Base-by-base conservation (phyloP, 2,797 vertebrate genomes). In the Acipenser oxyrinchus region DNA sequence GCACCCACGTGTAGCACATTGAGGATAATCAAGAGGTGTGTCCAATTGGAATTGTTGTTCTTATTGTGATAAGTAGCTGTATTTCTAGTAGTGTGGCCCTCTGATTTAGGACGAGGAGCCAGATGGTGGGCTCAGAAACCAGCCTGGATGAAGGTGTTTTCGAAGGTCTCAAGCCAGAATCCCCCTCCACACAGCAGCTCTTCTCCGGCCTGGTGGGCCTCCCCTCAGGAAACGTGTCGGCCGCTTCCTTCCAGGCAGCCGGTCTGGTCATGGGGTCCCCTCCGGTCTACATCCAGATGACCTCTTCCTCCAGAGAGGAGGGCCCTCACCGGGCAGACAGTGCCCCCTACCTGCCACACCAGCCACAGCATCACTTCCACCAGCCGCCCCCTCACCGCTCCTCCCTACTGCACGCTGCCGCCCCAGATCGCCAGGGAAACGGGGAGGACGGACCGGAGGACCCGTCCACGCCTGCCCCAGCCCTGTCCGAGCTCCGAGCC, bases 241-340 rank as follows among this genome's bases (percentile, higher is more conserved):
- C 93, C 8, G 76, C 88, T 0, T 90, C 92, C 0, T 94, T 97
- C 82, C 96, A 94, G 52, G 86, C 95, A 0, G 87, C 95, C 0
- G 88, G 95, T 63, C 82, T 99, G 80, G 93, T 97, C 60, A 82
- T 99, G 75, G 93, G 94, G 58, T 91, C 95, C 0, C 83, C 93
- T 0, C 90, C 92, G 0, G 94, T 97, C 49, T 97, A 97, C 70
- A 93, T 98, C 76, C 96, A 95, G 81, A 97, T 98, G 96, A 86
- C 87, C 0, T 83, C 93, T 0, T 84, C 91, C 0, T 82, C 95
- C 3, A 79, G 94, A 69, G 96, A 98, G 9, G 96, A 97, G 51
- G 81, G 88, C 0, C 52, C 83, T 51, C 81, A 89, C 62, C 91
- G 89, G 1, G 72, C 89, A 0, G 95, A 97, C 68, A 90, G 77